Base-by-base conservation (phyloP, 2,797 vertebrate species). In the Podarcis lilfordi region DNA sequence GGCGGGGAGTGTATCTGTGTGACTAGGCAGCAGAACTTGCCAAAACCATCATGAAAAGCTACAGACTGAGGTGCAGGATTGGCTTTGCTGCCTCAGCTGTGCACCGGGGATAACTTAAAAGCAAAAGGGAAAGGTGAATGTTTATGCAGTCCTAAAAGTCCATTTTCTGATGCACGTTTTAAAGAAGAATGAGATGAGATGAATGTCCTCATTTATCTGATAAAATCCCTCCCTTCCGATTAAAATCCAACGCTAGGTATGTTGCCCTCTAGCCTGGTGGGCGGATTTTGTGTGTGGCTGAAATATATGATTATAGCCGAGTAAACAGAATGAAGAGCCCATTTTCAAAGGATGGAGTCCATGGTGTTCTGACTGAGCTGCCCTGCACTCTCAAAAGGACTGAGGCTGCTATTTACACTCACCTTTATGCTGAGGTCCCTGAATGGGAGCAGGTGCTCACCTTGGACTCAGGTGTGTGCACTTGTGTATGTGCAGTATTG, bases 151-250 rank as follows among this genome's bases (percentile, higher is more conserved):
- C 8, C 40, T 10, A 9, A 29, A 69, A 83, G 37, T 45, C 68
- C 37, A 71, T 84, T 74, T 59, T 32, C 43, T 71, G 32, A 27
- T 19, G 8, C 85, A 5, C 61, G 61, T 3, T 32, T 7, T 5
- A 40, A 11, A 50, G 17, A 19, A 11, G 43, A 6, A 8, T 19
- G 66, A 37, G 15, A 3, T 0, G 8, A 37, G 45, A 84, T 75
- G 64, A 90, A 9, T 45, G 55, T 11, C 61, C 8, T 82, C 85
- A 23, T 45, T 64, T 82, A 13, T 80, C 88, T 75, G 45, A 32
- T 9, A 77, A 59, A 0, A 0, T 1, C 71, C 4, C 0, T 71
- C 29, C 69, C 69, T 72, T 40, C 71, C 29, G 35, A 43, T 83
- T 76, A 76, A 74, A 85, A 76, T n/a, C 71, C 23, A 2, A 5